A percentile compares a stretch with the other conserved stretches of the same genome.
Conservation (phyloP, 2,797 vertebrate genomes). For the Semaprochilodus insignis region DNA sequence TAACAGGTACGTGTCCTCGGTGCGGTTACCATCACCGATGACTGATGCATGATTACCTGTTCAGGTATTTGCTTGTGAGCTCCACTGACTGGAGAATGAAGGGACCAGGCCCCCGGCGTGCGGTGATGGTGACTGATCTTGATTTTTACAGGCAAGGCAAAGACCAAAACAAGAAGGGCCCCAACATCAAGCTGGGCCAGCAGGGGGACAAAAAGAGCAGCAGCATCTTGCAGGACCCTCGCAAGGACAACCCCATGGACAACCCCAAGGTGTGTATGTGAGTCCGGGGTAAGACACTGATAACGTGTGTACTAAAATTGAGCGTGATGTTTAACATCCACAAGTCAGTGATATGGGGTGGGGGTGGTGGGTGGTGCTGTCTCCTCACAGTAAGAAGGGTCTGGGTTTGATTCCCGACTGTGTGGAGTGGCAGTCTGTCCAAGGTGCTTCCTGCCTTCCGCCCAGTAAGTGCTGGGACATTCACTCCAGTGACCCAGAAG, state of each 20-base stretch:
- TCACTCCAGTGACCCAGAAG: too few relatives aligned
- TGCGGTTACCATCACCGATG: neutral
- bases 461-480: too few relatives aligned
- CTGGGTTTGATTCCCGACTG: too few relatives aligned
- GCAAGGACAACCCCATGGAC: slow-evolving; percentile 91
- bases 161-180: slow-evolving; percentile 93
- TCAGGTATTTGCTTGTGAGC: neutral
- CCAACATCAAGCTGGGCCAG: slow-evolving; percentile 92
- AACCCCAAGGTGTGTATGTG: slow-evolving; percentile 83
- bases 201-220: slow-evolving; percentile 95
- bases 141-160: slow-evolving; percentile 90
- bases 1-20: neutral
- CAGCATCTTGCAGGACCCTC: slow-evolving; percentile 85
- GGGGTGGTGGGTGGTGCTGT: too few relatives aligned
- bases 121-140: neutral
- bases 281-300: too few relatives aligned
- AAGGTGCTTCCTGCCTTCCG: too few relatives aligned
- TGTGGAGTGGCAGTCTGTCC: too few relatives aligned
- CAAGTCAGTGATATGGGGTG: too few relatives aligned
- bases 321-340: too few relatives aligned
- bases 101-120: neutral
- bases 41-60: neutral
- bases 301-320: too few relatives aligned
- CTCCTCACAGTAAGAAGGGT: too few relatives aligned
- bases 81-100: too few relatives aligned